Conservation (phyloP, 2,113 vertebrate genomes). For the Podarcis cretensis region DNA sequence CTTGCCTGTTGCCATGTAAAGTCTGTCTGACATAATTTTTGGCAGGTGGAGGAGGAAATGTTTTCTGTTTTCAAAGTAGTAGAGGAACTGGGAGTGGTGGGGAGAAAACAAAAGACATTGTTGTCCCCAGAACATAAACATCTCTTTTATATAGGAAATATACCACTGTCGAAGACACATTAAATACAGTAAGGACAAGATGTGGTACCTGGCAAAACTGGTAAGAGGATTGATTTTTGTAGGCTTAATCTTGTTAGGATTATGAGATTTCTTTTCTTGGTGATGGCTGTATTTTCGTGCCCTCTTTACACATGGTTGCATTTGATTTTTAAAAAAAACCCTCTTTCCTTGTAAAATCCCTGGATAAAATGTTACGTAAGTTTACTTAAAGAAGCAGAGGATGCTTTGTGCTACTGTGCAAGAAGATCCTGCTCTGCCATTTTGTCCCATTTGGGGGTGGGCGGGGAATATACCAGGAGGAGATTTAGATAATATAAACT, state of each 20-base stretch:
- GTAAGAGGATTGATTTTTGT: conserved; percentile 73
- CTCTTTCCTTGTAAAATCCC: not conserved
- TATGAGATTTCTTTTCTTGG: not conserved
- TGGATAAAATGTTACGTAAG: not conserved
- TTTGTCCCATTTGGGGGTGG: too few species aligned
- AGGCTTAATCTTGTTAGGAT: conserved; percentile 11
- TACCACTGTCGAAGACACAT: conserved; percentile 91
- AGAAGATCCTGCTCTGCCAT: not conserved
- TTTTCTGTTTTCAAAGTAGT: not conserved
- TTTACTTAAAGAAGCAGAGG: not conserved
- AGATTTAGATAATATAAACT: not conserved
- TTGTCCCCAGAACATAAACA: not conserved
- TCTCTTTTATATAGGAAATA: conserved; percentile 81
- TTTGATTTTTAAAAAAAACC: not conserved
- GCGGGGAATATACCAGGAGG: not conserved
- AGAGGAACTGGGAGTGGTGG: too few species aligned
- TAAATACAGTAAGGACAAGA: conserved; percentile 97
- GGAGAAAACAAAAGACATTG: too few species aligned
- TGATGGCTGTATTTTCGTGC: not conserved
- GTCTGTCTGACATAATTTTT: not conserved
- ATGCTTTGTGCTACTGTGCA: not conserved
- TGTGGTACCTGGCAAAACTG: conserved; percentile 98
- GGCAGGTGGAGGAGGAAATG: too few species aligned
- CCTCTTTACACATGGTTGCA: not conserved
- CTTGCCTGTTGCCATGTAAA: not conserved